Base-by-base conservation (phyloP, 2,113 vertebrate species). In the Salvelinus fontinalis region DNA sequence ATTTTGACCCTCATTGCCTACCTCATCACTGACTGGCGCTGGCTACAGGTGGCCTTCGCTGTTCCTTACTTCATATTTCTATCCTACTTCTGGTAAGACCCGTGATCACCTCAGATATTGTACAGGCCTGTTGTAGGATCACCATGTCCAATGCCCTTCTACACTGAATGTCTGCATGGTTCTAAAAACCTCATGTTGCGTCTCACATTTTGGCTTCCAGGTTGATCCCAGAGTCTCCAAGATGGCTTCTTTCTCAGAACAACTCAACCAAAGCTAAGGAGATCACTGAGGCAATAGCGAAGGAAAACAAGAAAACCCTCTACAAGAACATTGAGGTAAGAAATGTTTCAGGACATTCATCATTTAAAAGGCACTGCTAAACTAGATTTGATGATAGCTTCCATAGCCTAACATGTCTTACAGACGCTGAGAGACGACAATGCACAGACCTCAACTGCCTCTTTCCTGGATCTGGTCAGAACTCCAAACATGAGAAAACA, bases 231-330 rank as follows among this genome's bases (percentile, higher is more conserved):
- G 98, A 99, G 64, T 99, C 98, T 80, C 98, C 97, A 1, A 91
- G 98, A n/a, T 99, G 98, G 98, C 95, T 99, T 13, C 87, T 98
- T 29, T 97, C 96, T 24, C 96, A 97, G 71, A 97, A 95, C 76
- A 89, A 95, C 51, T 93, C 89, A 51, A 80, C 91, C 3, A 86
- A 93, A 86, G 98, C 97, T 0, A 70, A 97, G 71, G 81, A 93
- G 82, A 95, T 98, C 80, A 94, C 96, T 4, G 90, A 88, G 75
- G 84, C 80, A 44, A 93, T 99, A 67, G 97, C 98, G 59, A 97
- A 95, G 77, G 95, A 95, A 88, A 99, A 99, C 80, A 93, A 93
- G 71, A 96, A 65, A 75, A 89, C 82, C 0, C 87, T 94, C 72
- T 92, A n/a, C 18, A 62, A 22, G n/a, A 62, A 62, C 59, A 62